These are phyloP conservation scores for Cheilosia vulpina DNA, from an alignment of 2,888 invertebrate species.

Conservation along the genomic window DNA sequence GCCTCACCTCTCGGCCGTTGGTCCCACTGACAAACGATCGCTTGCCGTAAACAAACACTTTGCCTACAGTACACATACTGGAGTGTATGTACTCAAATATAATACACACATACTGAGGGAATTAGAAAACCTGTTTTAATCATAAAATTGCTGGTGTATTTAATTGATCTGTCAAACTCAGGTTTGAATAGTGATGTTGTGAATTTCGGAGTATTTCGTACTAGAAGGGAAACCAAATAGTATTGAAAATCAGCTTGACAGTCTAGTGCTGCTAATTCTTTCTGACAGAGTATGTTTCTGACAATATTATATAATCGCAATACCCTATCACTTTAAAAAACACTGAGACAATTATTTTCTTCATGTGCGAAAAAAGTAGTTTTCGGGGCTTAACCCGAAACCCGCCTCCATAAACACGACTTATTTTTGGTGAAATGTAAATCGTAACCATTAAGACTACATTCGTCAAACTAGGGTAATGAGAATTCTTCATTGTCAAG, in stretches of 20 bases:
- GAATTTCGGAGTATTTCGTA: conserved; percentile 36
- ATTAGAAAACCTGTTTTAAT: conserved; percentile 65
- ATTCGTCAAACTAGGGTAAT: too few relatives aligned
- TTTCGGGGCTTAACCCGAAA: too few relatives aligned
- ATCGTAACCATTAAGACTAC: too few relatives aligned
- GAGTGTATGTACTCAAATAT: conserved; percentile 50
- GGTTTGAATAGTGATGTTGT: conserved; percentile 50
- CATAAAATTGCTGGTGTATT: conserved; percentile 64
- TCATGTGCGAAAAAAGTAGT: too few relatives aligned
- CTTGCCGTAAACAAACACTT: conserved; percentile 74
- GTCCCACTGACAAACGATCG: conserved; percentile 67
- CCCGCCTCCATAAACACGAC: too few relatives aligned
- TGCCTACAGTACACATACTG: conserved; percentile 34
- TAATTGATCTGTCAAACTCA: conserved; percentile 74
- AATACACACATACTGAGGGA: conserved; percentile 45
- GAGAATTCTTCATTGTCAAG: too few relatives aligned
- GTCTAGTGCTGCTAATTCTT: too few relatives aligned
- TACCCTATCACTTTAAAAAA: too few relatives aligned
- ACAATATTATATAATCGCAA: too few relatives aligned
- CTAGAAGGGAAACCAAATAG: conserved; percentile 23
- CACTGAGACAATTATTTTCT: too few relatives aligned
- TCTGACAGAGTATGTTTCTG: too few relatives aligned
- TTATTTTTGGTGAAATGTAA: too few relatives aligned
- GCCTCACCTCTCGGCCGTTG: conserved; percentile 44
- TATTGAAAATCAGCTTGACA: not conserved